A percentile compares a stretch with the other conserved stretches of the same genome.
Evolutionary conservation across 2,113 vertebrate species (phyloP).

Genomic region (Formicarius rufipectus): DNA sequence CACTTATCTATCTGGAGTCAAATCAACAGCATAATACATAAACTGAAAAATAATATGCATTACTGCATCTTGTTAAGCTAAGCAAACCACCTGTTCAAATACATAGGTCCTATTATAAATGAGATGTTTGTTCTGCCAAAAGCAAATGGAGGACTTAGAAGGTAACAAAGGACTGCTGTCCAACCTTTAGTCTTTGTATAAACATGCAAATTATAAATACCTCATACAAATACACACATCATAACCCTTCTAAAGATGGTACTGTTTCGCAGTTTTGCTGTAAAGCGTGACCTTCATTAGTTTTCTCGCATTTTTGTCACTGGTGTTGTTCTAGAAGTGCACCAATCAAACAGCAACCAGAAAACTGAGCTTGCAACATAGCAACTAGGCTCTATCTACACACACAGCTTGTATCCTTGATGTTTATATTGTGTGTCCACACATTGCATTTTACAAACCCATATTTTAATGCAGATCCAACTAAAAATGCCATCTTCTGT

Average conservation of each 20-base stretch:
- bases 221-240: background rate
- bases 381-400: background rate
- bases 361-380: background rate
- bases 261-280: background rate
- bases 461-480: background rate
- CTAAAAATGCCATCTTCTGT: background rate
- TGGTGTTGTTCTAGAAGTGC: background rate
- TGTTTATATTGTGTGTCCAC: background rate
- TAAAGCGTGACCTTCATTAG: background rate
- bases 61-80: background rate
- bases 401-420: background rate
- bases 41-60: background rate
- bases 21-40: background rate
- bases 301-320: background rate
- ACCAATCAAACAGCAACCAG: background rate
- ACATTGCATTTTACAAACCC: background rate
- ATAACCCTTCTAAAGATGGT: background rate
- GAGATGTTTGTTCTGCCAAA: background rate
- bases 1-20: background rate
- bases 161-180: background rate
- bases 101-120: background rate
- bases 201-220: background rate
- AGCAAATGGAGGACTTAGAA: background rate
- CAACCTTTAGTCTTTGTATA: background rate
- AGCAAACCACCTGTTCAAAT: slow-evolving; percentile 33